phyloP scores from a whole-genome alignment of 2,797 vertebrate species.

The Apogon talboti region DNA sequence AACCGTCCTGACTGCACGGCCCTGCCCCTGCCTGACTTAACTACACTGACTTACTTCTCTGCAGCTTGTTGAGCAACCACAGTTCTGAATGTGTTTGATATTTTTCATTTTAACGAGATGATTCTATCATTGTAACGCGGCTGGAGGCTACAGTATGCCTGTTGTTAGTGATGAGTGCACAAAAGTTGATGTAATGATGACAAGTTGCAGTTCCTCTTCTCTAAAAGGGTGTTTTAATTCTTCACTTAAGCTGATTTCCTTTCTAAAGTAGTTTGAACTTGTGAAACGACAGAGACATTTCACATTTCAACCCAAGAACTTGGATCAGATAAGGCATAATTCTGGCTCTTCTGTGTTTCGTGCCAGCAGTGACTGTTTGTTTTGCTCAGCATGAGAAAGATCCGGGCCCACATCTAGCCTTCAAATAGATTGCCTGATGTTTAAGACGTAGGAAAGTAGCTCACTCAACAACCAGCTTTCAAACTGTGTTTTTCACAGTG shows the following conservation, averaged over 20 bases:
- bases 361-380: conserved; percentile 80
- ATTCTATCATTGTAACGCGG: conserved; percentile 3
- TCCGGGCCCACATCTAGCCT: conserved; percentile 69
- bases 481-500: conserved; percentile 15
- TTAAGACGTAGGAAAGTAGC: conserved; percentile 43
- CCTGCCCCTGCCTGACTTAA: conserved; percentile 60
- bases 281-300: conserved; percentile 35
- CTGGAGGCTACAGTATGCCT: conserved; percentile 2
- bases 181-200: conserved; percentile 1
- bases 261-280: conserved; percentile 20
- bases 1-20: conserved; percentile 68
- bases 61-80: conserved; percentile 44
- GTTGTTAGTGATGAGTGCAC: background rate
- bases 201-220: background rate
- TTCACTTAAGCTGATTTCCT: background rate
- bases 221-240: background rate
- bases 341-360: conserved; percentile 73
- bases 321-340: conserved; percentile 80
- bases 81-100: conserved; percentile 18
- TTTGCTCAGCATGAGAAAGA: conserved; percentile 75
- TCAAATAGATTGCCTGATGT: conserved; percentile 62
- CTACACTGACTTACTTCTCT: conserved; percentile 45
- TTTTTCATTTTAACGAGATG: conserved; percentile 18
- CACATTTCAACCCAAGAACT: conserved; percentile 48
- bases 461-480: conserved; percentile 47